Percentiles rank a stretch among this genome's conserved stretches.
Evolutionary conservation across 2,888 invertebrate species (phyloP).

Genomic region (Aleiodes leptofemur): DNA sequence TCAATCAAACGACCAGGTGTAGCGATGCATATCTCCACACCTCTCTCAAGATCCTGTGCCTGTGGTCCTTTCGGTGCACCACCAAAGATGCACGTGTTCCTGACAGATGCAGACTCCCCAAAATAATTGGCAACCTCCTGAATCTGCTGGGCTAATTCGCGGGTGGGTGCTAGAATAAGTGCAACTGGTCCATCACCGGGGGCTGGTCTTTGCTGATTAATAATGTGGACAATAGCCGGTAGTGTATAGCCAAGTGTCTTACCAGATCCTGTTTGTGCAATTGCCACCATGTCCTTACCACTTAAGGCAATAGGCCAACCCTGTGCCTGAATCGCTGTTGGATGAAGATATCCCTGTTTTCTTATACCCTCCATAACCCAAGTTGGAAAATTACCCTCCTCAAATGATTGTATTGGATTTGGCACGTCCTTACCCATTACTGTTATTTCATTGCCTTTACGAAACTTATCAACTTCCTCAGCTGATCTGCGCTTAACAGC

Average conservation of each 20-base stretch:
- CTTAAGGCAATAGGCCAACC: conserved; percentile 82
- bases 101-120: conserved; percentile 90
- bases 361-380: conserved; percentile 70
- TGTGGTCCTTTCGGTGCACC: conserved; percentile 99
- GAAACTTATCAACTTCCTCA: conserved; percentile 67
- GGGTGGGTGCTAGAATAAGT: conserved; percentile 78
- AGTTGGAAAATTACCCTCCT: conserved; percentile 70
- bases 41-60: conserved; percentile 87
- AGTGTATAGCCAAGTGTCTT: conserved; percentile 79
- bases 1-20: conserved; percentile 97
- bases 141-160: conserved; percentile 79
- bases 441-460: conserved; percentile 68
- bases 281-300: conserved; percentile 82
- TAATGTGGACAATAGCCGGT: conserved; percentile 82
- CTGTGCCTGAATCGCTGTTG: conserved; percentile 82
- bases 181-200: conserved; percentile 81
- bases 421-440: conserved; percentile 71
- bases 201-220: conserved; percentile 78
- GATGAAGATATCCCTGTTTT: conserved; percentile 77
- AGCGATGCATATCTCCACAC: conserved; percentile 96
- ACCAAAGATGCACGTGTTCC: conserved; percentile 97
- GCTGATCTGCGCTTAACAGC: conserved; percentile 77
- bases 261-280: conserved; percentile 81
- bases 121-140: conserved; percentile 93
- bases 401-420: conserved; percentile 70